Evolutionary conservation across 2,888 invertebrate genomes (phyloP).

Genomic region (Mythimna albipuncta): DNA sequence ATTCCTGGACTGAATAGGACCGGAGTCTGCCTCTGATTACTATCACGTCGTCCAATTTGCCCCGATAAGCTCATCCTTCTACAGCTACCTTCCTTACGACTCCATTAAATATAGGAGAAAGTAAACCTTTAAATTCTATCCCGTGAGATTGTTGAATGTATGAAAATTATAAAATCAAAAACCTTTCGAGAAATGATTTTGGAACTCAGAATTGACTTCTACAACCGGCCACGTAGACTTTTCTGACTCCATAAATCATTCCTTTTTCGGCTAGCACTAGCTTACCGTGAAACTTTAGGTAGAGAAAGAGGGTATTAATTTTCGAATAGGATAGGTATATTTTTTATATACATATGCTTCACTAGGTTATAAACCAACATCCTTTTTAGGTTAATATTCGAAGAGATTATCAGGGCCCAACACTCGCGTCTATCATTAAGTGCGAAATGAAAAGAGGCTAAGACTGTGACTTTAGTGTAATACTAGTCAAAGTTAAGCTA

Average conservation of each 20-base stretch:
- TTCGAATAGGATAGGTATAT: constrained; percentile 78
- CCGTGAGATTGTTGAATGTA: constrained; percentile 75
- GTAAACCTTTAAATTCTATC: constrained; percentile 70
- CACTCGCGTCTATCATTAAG: constrained; percentile 83
- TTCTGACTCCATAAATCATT: constrained; percentile 70
- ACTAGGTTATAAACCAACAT: constrained; percentile 67
- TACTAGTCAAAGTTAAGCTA: constrained; percentile 61
- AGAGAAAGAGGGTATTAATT: constrained; percentile 72
- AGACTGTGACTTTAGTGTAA: constrained; percentile 65
- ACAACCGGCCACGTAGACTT: constrained; percentile 87
- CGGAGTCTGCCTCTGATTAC: constrained; percentile 94
- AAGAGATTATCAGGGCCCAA: constrained; percentile 71
- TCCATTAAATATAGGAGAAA: constrained; percentile 87
- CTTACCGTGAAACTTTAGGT: constrained; percentile 62
- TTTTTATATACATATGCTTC: constrained; percentile 80
- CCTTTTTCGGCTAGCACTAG: constrained; percentile 54
- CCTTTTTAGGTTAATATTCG: constrained; percentile 53
- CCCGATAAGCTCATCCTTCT: constrained; percentile 94
- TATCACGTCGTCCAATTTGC: constrained; percentile 92
- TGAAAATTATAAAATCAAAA: constrained; percentile 66
- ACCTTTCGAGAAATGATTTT: constrained; percentile 64
- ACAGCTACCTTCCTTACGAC: constrained; percentile 92
- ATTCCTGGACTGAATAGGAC: constrained; percentile 97
- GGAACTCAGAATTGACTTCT: constrained; percentile 69
- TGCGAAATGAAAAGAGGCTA: constrained; percentile 65